A percentile compares a stretch with the other conserved stretches of the same genome.
Conservation (phyloP, 1,140 invertebrate species). For the Oryctes rhinoceros region DNA sequence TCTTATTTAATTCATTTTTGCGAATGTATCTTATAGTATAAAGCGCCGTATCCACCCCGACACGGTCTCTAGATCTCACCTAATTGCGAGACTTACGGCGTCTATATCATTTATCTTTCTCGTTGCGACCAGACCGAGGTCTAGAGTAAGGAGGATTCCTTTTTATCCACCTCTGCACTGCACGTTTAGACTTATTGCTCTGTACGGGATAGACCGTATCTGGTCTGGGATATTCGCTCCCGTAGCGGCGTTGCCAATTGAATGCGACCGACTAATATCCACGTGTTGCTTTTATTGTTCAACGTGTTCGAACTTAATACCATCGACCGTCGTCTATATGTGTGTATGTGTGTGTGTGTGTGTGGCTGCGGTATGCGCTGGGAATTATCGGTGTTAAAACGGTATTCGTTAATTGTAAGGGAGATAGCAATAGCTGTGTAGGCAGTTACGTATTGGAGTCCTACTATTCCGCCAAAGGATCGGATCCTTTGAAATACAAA, state of each 20-base stretch:
- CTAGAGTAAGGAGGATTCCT: neutral
- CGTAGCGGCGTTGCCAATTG: conserved; percentile 2
- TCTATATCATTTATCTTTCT: conserved; percentile 1
- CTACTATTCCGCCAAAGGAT: too few species aligned
- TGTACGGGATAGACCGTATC: neutral
- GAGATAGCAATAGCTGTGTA: too few species aligned
- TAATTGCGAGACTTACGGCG: conserved; percentile 4
- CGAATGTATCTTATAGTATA: neutral
- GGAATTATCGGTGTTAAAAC: neutral
- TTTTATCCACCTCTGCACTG: neutral
- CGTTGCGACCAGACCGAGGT: neutral
- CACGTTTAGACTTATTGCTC: conserved; percentile 12
- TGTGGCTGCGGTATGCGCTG: neutral
- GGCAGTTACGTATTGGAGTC: too few species aligned
- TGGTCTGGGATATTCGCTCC: neutral
- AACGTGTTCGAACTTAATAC: neutral
- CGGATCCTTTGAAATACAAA: too few species aligned
- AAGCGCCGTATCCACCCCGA: neutral
- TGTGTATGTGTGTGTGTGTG: too few species aligned
- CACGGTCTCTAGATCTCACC: neutral
- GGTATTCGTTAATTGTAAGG: neutral
- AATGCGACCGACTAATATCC: neutral
- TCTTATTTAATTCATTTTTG: too few species aligned
- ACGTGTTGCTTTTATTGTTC: neutral
- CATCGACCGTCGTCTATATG: neutral